These are phyloP conservation scores for Phaonia tiefii DNA, from an alignment of 2,888 invertebrate species.

Conservation along the genomic window DNA sequence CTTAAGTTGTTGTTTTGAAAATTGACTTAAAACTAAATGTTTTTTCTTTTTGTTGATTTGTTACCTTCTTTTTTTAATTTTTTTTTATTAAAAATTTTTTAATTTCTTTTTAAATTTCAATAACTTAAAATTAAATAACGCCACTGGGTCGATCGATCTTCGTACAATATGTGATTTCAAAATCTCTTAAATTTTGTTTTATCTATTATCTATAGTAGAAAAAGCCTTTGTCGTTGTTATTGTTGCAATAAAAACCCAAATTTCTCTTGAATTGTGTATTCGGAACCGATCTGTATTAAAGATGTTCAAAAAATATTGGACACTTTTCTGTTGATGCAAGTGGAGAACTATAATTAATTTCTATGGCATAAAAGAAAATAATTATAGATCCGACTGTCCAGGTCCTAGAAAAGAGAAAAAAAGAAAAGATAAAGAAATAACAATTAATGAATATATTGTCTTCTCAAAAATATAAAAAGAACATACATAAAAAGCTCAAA, in stretches of 20 bases:
- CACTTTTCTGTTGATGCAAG: slow-evolving; percentile 51
- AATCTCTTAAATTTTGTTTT: slow-evolving; percentile 34
- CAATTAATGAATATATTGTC: slow-evolving; percentile 31
- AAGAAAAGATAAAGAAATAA: slow-evolving; percentile 64
- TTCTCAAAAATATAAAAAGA: slow-evolving; percentile 20
- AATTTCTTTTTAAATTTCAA: slow-evolving; percentile 47
- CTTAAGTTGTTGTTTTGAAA: slow-evolving; percentile 24
- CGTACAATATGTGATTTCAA: background rate
- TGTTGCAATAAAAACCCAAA: slow-evolving; percentile 61
- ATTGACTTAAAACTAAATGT: slow-evolving; percentile 31
- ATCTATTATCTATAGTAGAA: no score
- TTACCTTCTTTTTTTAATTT: slow-evolving; percentile 65
- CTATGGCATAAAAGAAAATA: slow-evolving; percentile 80
- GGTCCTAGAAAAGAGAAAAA: slow-evolving; percentile 82
- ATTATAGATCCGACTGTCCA: slow-evolving; percentile 84
- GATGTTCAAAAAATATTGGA: slow-evolving; percentile 67
- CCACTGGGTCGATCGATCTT: slow-evolving; percentile 41
- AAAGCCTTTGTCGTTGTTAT: slow-evolving; percentile 61
- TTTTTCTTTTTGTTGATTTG: slow-evolving; percentile 71
- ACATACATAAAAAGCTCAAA: slow-evolving; percentile 60
- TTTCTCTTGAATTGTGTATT: slow-evolving; percentile 15
- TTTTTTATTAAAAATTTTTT: slow-evolving; percentile 12
- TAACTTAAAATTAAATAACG: slow-evolving; percentile 64
- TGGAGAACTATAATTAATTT: slow-evolving; percentile 79
- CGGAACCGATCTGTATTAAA: no score